Percentiles rank a stretch among this genome's conserved stretches.
These are phyloP conservation scores for Chymomyza fuscimana DNA, from an alignment of 2,888 invertebrate species.

Conservation along the genomic window DNA sequence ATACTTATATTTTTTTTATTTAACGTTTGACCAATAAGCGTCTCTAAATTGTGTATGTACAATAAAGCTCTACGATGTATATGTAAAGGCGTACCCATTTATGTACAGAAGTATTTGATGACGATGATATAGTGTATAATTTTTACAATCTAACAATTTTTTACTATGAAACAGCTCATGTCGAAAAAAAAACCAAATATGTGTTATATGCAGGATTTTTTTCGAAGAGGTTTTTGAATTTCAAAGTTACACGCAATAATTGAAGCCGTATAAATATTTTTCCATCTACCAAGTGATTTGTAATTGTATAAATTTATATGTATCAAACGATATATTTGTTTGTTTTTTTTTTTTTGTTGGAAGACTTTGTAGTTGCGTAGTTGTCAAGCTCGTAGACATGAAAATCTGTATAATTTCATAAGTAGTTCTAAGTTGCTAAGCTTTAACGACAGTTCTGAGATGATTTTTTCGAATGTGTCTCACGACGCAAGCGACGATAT, in stretches of 20 bases:
- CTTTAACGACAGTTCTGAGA: neutral
- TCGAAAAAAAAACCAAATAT: neutral
- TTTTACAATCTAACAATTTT: conserved; percentile 12
- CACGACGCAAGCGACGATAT: neutral
- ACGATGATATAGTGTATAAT: conserved; percentile 20
- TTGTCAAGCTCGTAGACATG: neutral
- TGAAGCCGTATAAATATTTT: neutral
- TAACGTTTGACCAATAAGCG: conserved; percentile 55
- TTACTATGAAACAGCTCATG: conserved; percentile 27
- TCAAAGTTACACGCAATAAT: neutral
- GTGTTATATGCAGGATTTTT: no score
- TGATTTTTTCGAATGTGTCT: neutral
- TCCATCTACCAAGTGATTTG: neutral
- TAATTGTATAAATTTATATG: neutral
- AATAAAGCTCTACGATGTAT: conserved; percentile 36
- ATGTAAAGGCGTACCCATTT: conserved; percentile 23
- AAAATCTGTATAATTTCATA: neutral
- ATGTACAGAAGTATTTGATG: conserved; percentile 28
- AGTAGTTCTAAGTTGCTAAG: neutral
- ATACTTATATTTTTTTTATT: conserved; percentile 26
- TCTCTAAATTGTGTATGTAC: conserved; percentile 53
- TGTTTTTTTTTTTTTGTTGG: neutral
- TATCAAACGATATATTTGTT: neutral
- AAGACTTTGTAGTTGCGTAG: neutral
- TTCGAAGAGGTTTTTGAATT: no score